Evolutionary conservation across 2,113 vertebrate species (phyloP), one percentile per base, ranked within the genome.

Genomic region (Laterallus jamaicensis): DNA sequence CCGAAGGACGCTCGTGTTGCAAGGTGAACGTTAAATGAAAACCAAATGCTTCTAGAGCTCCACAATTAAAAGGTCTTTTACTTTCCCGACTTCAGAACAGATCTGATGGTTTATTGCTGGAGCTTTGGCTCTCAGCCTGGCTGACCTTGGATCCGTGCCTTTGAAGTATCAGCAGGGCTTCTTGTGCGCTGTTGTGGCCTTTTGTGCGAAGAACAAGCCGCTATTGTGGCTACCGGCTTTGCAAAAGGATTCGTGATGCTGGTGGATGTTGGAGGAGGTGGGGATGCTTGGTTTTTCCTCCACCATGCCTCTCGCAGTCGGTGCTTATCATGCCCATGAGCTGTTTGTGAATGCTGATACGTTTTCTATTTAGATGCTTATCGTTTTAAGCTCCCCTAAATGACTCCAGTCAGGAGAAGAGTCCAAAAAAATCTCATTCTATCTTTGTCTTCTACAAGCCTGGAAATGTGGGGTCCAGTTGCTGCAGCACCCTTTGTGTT

Each of bases 141-240:
- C 90, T 92, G 95, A 95, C 96, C 96, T 94, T 96, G 95, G 89
- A 90, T 90, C 88, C 28, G 0, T 82, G 95, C 79, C 83, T 80
- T 71, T 75, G 49, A 86, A 82, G 91, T 60, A 50, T 58, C 93
- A 95, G 95, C 80, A 0, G 93, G 90, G 90, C 63, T 96, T 79
- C 96, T 97, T 77, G 90, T 90, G 93, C 3, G 2, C 93, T 8
- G 40, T 47, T 40, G 88, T 54, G 94, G 95, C 92, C 88, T 91
- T 88, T 94, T 82, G 60, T 86, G 95, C 6, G 3, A 40, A 63
- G 93, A 96, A 92, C 90, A 93, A 94, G 93, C 82, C 12, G 50
- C 88, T 86, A 2, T 91, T 94, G 91, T 92, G 86, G 88, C 71
- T 32, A 49, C n/a, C 5, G 24, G 90, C 84, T 88, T 73, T 59